A percentile compares a stretch with the other conserved stretches of the same genome.
These are phyloP conservation scores for Rambutsinella grinnellia DNA, from an alignment of 2,888 invertebrate genomes.

Conservation along the genomic window DNA sequence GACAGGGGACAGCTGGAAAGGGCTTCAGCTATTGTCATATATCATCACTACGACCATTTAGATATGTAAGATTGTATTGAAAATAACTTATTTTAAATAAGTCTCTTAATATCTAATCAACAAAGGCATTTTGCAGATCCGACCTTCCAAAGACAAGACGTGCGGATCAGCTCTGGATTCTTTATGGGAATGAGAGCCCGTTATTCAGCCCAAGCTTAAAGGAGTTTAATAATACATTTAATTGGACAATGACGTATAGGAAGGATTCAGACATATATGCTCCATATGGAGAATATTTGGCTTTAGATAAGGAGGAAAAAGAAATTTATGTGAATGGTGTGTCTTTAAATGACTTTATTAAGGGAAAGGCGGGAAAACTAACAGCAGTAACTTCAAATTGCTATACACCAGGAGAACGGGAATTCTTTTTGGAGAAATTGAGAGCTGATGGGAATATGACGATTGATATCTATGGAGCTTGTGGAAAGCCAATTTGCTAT, in stretches of 20 bases:
- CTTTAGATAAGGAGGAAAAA: neutral
- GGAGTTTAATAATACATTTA: neutral
- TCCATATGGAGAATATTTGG: neutral
- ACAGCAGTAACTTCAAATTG: slow-evolving; percentile 10
- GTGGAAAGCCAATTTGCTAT: neutral
- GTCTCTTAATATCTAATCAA: neutral
- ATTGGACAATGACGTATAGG: slow-evolving; percentile 29
- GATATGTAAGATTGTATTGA: slow-evolving; percentile 19
- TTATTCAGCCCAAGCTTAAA: neutral
- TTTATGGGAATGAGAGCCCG: slow-evolving; percentile 11
- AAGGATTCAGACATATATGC: too few relatives aligned
- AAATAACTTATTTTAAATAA: neutral
- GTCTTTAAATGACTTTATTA: neutral
- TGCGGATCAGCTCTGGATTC: too few relatives aligned
- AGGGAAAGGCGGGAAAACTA: neutral
- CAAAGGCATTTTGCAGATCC: too few relatives aligned
- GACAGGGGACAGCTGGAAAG: neutral
- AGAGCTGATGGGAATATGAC: neutral
- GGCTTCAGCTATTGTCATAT: slow-evolving; percentile 13
- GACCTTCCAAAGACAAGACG: too few relatives aligned
- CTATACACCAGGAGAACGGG: neutral
- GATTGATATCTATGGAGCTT: slow-evolving; percentile 2
- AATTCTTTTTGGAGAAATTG: neutral
- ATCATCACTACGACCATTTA: neutral
- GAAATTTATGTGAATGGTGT: neutral